phyloP scores from a whole-genome alignment of 2,888 invertebrate genomes.

The Norana najaformis region DNA sequence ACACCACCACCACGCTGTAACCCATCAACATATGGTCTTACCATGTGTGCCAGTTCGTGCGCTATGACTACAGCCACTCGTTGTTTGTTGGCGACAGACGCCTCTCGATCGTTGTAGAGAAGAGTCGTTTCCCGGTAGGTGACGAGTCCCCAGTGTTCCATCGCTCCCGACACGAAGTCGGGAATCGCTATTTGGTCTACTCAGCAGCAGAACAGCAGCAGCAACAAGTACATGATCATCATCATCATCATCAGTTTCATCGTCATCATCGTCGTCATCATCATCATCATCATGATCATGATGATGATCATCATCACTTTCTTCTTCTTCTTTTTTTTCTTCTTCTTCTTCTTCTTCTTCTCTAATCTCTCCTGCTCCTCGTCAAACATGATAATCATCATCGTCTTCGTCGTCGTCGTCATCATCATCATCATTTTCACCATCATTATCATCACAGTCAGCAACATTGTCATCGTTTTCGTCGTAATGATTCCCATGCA shows the following conservation, averaged over 20 bases:
- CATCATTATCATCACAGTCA: neutral
- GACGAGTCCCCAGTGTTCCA: slow-evolving; percentile 85
- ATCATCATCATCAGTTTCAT: slow-evolving; percentile 15
- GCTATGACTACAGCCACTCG: slow-evolving; percentile 71
- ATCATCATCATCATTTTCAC: neutral
- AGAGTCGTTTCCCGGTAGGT: slow-evolving; percentile 74
- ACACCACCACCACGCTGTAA: no score
- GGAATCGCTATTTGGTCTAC: slow-evolving; percentile 75
- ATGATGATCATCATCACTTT: no score
- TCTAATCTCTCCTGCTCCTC: slow-evolving; percentile 18
- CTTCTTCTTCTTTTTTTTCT: slow-evolving; percentile 19
- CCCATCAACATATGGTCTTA: slow-evolving; percentile 21
- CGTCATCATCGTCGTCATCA: slow-evolving; percentile 29
- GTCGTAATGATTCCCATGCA: neutral
- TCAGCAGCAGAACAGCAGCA: neutral
- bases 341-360: neutral
- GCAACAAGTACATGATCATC: neutral
- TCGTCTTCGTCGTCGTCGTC: neutral
- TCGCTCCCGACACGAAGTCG: slow-evolving; percentile 81
- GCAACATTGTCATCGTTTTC: neutral
- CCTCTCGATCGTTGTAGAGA: slow-evolving; percentile 71
- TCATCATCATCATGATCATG: no score
- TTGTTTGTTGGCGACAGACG: slow-evolving; percentile 44
- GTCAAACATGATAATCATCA: no score
- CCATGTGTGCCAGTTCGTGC: slow-evolving; percentile 73